Evolutionary conservation across 1,140 invertebrate genomes (phyloP).

Genomic region (Orussus abietinus): DNA sequence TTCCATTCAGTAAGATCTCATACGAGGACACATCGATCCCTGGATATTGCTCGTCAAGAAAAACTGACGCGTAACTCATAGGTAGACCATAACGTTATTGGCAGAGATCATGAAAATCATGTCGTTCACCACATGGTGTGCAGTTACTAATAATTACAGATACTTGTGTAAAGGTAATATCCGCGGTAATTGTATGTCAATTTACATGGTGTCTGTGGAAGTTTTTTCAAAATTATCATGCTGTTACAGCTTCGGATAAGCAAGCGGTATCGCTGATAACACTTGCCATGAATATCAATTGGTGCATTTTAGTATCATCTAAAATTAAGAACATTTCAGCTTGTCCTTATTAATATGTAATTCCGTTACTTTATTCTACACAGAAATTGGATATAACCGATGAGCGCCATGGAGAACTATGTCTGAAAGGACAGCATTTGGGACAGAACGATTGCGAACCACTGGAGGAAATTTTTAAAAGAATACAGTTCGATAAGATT

Average conservation of each 20-base stretch:
- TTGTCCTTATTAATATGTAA: not conserved
- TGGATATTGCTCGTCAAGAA: too few relatives aligned
- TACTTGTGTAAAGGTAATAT: too few relatives aligned
- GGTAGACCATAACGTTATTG: too few relatives aligned
- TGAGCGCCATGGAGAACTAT: conserved; percentile 51
- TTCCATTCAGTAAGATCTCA: too few relatives aligned
- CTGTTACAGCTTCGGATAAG: too few relatives aligned
- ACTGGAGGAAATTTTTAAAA: conserved; percentile 72
- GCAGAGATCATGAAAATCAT: too few relatives aligned
- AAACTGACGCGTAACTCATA: too few relatives aligned
- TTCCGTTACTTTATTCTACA: conserved; percentile 12
- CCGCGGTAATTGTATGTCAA: conserved; percentile 13
- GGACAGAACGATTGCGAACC: conserved; percentile 64
- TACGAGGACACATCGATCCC: too few relatives aligned
- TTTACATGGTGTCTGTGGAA: conserved; percentile 21
- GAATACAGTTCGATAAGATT: conserved; percentile 67
- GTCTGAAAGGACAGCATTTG: conserved; percentile 55
- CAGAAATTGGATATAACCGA: conserved; percentile 39
- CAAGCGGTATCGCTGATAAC: too few relatives aligned
- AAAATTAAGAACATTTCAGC: not conserved
- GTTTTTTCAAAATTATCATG: too few relatives aligned
- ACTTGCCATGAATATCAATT: conserved; percentile 20
- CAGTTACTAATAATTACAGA: too few relatives aligned
- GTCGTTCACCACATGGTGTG: too few relatives aligned
- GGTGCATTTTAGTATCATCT: not conserved